These are phyloP conservation scores for Ricordea florida DNA, from an alignment of 92 coral and sea anemone species.

Conservation along the genomic window DNA sequence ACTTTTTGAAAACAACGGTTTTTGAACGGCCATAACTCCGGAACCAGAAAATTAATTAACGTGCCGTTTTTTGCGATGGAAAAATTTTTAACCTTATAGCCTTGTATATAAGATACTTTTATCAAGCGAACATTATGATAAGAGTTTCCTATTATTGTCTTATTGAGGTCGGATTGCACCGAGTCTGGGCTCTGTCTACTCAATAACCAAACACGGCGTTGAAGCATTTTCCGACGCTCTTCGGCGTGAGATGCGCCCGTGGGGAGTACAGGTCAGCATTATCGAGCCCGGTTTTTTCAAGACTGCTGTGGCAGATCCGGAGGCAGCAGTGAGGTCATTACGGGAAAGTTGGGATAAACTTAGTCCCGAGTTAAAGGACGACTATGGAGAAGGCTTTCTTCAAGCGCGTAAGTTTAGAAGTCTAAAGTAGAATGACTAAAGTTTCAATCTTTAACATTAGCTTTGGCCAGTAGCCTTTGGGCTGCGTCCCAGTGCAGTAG, in stretches of 20 bases:
- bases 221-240: constrained; percentile 81
- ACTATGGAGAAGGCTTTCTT: constrained; percentile 60
- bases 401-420: constrained; percentile 65
- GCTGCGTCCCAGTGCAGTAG: no score
- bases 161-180: constrained; percentile 62
- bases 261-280: constrained; percentile 58
- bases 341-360: constrained; percentile 67
- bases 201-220: constrained; percentile 64
- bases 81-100: no score
- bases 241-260: constrained; percentile 69
- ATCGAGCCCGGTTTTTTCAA: constrained; percentile 76
- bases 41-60: no score
- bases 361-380: constrained; percentile 46
- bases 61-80: no score
- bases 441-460: no score
- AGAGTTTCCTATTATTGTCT: no score
- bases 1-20: no score
- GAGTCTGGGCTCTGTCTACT: constrained; percentile 35
- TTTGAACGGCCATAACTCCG: no score
- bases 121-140: no score
- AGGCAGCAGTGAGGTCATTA: constrained; percentile 25
- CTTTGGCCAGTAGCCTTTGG: no score
- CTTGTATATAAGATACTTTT: no score
- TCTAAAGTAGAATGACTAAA: no score
- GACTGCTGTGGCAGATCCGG: constrained; percentile 45